Evolutionary conservation across 2,113 vertebrate genomes (phyloP), one percentile per base, ranked within the genome.

Genomic region (Platichthys stellatus): DNA sequence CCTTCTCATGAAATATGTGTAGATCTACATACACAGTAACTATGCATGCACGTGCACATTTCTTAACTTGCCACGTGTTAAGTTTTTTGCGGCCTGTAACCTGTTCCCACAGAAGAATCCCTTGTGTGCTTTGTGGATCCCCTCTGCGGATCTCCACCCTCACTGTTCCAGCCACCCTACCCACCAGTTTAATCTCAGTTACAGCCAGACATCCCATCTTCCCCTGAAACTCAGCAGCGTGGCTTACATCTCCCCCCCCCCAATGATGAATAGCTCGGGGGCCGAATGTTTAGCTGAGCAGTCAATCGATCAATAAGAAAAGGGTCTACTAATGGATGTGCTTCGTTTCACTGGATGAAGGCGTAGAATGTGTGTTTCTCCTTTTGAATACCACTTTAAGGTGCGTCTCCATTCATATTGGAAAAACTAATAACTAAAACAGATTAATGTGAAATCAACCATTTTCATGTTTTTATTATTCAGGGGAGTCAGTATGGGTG

Each of bases 301-400:
- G 89, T 88, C 91, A 92, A 93, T 94, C 78, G 82, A 92, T 94
- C 89, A 91, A 88, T 90, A 88, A 84, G 80, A 90, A 89, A 85
- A 80, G 85, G 85, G 84, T 86, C 78, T 74, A 78, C 77, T 92
- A 90, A 94, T 92, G 84, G 91, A 91, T 92, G 84, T 71, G 81
- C 82, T 90, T 92, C 86, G 82, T 86, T 89, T 86, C 80, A 71
- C 74, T 84, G 84, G 69, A 83, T 88, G 79, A 84, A 85, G 60
- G 85, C 76, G 72, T 40, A 64, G 79, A 77, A 66, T n/a, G 28
- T 40, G 45, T 74, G 80, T 81, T 83, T 76, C 65, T 82, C 15
- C 24, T n/a, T 18, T 23, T 51, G 15, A 63, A 66, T 40, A 40
- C 69, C 21, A 10, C 68, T 84, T 63, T 43, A 24, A 82, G 28